A percentile compares a stretch with the other conserved stretches of the same genome.
These are phyloP conservation scores for Urosaurus nigricauda DNA, from an alignment of 2,797 vertebrate genomes.

Conservation along the genomic window DNA sequence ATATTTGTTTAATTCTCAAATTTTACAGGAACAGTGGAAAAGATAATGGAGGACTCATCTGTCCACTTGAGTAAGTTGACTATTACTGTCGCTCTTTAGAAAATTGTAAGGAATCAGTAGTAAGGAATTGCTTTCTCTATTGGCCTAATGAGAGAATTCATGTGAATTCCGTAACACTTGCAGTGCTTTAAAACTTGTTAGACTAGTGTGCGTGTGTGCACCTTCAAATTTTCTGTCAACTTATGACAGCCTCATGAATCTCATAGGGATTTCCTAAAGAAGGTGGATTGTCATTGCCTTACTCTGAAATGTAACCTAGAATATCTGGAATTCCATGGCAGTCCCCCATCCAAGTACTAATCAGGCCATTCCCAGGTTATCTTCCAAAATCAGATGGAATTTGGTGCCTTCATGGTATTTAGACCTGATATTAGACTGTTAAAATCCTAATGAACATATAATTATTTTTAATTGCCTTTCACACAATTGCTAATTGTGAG, in stretches of 20 bases:
- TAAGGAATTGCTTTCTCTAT: neutral
- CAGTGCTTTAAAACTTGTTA: neutral
- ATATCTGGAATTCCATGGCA: too few species aligned
- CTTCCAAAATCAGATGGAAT: too few species aligned
- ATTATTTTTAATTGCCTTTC: neutral
- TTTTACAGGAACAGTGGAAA: slow-evolving; percentile 78
- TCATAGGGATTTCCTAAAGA: too few species aligned
- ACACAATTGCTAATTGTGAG: neutral
- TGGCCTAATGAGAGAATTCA: neutral
- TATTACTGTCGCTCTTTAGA: neutral
- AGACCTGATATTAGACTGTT: neutral
- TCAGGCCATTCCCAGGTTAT: too few species aligned
- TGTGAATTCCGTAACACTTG: neutral
- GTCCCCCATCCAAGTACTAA: too few species aligned
- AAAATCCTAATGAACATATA: neutral
- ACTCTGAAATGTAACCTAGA: too few species aligned
- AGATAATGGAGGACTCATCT: slow-evolving; percentile 77
- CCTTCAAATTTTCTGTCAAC: too few species aligned
- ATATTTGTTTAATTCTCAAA: slow-evolving; percentile 41
- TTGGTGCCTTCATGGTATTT: too few species aligned
- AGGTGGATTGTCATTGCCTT: too few species aligned
- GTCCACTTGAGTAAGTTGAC: slow-evolving; percentile 80
- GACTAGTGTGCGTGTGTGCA: too few species aligned
- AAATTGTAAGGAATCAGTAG: neutral
- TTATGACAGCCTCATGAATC: too few species aligned